Conservation (phyloP, 1,140 invertebrate species). For the Zaprionus lachaisei region DNA sequence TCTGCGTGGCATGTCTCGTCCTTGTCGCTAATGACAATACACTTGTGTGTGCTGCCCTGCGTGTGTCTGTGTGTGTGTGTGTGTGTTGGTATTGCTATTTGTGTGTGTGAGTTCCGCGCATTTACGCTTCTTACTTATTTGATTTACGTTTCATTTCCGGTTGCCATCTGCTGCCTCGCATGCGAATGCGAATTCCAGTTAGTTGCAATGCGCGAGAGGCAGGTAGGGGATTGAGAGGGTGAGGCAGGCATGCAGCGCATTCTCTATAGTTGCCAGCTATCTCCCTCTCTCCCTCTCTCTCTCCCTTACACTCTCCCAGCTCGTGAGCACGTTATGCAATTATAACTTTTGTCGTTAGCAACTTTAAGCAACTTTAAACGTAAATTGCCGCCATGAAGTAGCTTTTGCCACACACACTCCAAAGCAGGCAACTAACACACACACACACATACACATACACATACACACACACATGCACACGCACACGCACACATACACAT, state of each 20-base stretch:
- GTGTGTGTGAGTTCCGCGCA: slow-evolving; percentile 55
- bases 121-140: slow-evolving; percentile 81
- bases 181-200: slow-evolving; percentile 67
- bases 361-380: slow-evolving; percentile 84
- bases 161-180: slow-evolving; percentile 80
- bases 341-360: slow-evolving; percentile 84
- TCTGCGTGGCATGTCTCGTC: slow-evolving; percentile 43
- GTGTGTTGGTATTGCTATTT: slow-evolving; percentile 19
- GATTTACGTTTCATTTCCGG: slow-evolving; percentile 83
- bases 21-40: slow-evolving; percentile 82
- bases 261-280: not conserved
- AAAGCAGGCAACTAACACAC: slow-evolving; percentile 46
- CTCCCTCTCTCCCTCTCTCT: not conserved
- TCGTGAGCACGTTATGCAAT: slow-evolving; percentile 78
- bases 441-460: slow-evolving; percentile 4
- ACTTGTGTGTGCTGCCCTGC: slow-evolving; percentile 48
- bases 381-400: slow-evolving; percentile 83
- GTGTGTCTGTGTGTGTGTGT: slow-evolving; percentile 14
- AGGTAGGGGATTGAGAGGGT: not conserved
- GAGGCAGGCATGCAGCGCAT: not conserved
- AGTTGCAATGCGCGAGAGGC: slow-evolving; percentile 34
- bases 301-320: slow-evolving; percentile 18
- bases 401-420: slow-evolving; percentile 75
- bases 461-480: slow-evolving; percentile 12
- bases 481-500: slow-evolving; percentile 25